Evolutionary conservation across 2,888 invertebrate genomes (phyloP).

Genomic region (Apoderus coryli): DNA sequence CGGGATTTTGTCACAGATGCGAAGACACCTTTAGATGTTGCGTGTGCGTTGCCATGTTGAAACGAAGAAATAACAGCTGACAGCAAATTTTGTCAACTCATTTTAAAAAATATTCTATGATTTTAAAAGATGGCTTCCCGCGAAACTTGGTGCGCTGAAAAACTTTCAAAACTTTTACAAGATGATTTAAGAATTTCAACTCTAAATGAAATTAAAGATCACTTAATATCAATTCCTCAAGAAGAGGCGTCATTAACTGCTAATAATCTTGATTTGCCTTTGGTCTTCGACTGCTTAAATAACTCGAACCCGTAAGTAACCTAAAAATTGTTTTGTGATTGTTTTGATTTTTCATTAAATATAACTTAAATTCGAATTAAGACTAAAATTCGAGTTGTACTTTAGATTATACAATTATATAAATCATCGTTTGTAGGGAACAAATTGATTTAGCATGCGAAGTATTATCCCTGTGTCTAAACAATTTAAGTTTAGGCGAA

Average conservation of each 20-base stretch:
- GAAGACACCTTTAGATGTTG: no score
- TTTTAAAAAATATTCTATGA: conserved; percentile 3
- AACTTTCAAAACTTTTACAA: conserved; percentile 32
- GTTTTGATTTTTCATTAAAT: no score
- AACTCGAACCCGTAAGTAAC: conserved; percentile 34
- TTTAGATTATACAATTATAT: background rate
- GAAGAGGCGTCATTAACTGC: conserved; percentile 31
- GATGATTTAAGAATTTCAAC: conserved; percentile 33
- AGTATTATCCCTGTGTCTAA: conserved; percentile 47
- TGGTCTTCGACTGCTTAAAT: conserved; percentile 50
- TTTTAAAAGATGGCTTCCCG: conserved; percentile 26
- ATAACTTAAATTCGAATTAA: conserved; percentile 4
- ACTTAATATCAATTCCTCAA: conserved; percentile 29
- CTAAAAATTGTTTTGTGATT: conserved; percentile 20
- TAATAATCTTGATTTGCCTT: conserved; percentile 37
- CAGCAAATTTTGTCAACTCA: background rate
- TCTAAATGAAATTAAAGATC: conserved; percentile 34
- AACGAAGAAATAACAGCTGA: no score
- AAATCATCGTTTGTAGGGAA: conserved; percentile 31
- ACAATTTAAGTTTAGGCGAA: conserved; percentile 45
- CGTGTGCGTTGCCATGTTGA: no score
- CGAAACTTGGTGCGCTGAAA: conserved; percentile 36
- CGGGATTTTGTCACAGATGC: no score
- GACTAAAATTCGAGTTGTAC: conserved; percentile 6
- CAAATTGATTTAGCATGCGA: conserved; percentile 49